Evolutionary conservation across 2,113 vertebrate genomes (phyloP).

Genomic region (Suricata suricatta): DNA sequence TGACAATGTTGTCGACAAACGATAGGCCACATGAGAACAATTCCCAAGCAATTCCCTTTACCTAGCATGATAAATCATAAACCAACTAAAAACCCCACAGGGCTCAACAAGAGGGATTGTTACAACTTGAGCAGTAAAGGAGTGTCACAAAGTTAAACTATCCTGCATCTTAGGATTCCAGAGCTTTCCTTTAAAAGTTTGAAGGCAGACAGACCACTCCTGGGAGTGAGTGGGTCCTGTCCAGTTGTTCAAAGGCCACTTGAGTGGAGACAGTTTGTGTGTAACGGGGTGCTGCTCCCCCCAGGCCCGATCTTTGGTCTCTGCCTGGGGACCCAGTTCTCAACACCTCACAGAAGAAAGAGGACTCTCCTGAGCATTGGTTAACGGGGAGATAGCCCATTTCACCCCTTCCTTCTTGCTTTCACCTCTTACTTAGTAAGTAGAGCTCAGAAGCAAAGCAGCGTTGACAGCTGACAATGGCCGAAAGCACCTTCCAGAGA

Average conservation of each 20-base stretch:
- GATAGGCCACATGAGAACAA: neutral
- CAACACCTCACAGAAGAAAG: neutral
- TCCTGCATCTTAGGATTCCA: neutral
- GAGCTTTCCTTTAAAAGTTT: neutral
- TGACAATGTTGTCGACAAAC: neutral
- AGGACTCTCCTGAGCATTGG: neutral
- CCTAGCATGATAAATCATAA: neutral
- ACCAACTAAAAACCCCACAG: neutral
- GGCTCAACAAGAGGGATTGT: neutral
- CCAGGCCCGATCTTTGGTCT: neutral
- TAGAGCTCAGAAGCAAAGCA: neutral
- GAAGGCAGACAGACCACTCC: neutral
- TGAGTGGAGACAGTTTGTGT: neutral
- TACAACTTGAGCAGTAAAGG: neutral
- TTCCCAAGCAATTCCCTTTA: neutral
- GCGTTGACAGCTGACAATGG: neutral
- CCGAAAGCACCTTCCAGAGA: neutral
- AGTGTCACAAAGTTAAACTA: neutral
- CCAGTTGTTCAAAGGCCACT: neutral
- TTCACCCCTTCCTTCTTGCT: neutral
- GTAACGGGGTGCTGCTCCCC: neutral
- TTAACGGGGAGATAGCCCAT: accelerated
- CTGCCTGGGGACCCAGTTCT: neutral
- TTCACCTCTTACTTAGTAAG: neutral
- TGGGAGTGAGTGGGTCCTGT: neutral